phyloP scores from a whole-genome alignment of 2,113 vertebrate species.

The Sakesphorus luctuosus region DNA sequence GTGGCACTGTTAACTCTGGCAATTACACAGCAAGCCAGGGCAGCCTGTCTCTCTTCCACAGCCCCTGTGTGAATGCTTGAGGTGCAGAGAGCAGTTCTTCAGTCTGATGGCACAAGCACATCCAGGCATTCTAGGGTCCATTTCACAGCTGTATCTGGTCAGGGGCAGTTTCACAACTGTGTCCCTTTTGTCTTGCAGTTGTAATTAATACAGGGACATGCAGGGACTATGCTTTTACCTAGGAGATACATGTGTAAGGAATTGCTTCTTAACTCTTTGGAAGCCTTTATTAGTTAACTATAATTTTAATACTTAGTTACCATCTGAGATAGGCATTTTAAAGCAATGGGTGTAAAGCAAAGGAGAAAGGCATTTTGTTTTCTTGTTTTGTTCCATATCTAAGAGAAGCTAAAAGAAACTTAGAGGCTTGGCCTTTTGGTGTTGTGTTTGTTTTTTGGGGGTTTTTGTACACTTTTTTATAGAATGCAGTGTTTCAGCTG shows the following conservation, averaged over 20 bases:
- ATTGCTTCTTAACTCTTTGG: not conserved
- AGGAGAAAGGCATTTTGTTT: not conserved
- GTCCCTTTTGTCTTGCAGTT: not conserved
- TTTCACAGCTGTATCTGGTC: not conserved
- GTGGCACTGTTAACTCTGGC: not conserved
- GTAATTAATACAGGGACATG: not conserved
- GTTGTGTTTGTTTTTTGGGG: too few species aligned
- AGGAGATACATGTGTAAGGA: not conserved
- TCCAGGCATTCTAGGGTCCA: not conserved
- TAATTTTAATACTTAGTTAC: not conserved
- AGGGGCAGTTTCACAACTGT: not conserved
- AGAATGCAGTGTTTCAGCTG: not conserved
- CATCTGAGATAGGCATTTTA: not conserved
- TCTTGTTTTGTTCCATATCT: not conserved
- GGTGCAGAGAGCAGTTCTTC: rapidly evolving
- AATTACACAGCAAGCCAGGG: not conserved
- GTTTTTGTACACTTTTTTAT: not conserved
- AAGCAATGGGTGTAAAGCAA: not conserved
- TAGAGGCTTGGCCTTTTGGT: not conserved
- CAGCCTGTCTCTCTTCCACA: not conserved
- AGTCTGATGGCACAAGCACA: rapidly evolving
- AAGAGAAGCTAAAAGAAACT: not conserved
- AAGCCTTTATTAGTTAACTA: not conserved
- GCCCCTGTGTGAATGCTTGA: rapidly evolving
- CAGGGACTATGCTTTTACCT: not conserved